Evolutionary conservation across 2,113 vertebrate species (phyloP), one percentile per base, ranked within the genome.

Genomic region (Phylloscopus whistleri): DNA sequence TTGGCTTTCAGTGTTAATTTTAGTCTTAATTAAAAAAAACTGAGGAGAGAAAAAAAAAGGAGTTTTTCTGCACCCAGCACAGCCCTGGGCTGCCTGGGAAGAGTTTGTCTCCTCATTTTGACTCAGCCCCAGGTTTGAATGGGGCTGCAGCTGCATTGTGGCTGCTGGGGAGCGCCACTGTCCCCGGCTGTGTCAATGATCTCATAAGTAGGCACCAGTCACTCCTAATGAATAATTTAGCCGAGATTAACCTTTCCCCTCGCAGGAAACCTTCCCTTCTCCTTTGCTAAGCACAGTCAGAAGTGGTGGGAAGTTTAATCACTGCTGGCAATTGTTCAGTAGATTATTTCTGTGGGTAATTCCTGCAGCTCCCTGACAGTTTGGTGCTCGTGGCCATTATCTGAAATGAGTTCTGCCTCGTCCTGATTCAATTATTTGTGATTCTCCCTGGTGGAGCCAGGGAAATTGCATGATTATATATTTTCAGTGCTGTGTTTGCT

Each of bases 1-100:
- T 81, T 77, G 73, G 67, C 43, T 88, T 84, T 46, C 51, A 80
- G 62, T 13, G 68, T 94, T 96, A 95, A 97, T 97, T 97, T 95
- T 95, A 95, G 78, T 15, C 35, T 81, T 67, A 46, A 82, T 83
- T 85, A 3, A 68, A 81, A n/a, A n/a, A 55, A 60, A 11, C 1
- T 4, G 21, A 10, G 16, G 8, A 1, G 3, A 10, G 23, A 41
- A 22, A 7, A 21, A 31, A 39, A n/a, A 20, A 15, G 3, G 22
- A 21, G 7, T 39, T 49, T 82, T 82, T 85, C 84, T 60, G 44
- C 31, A 52, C 1, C 1, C 10, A 70, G 48, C 56, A 24, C 13
- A 82, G 80, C 59, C 27, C 48, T 2, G 4, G 51, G 56, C 67
- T 81, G n/a, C 73, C 17, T 6, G 10, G 51, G 43, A 6, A 52